Percentiles rank a stretch among this genome's conserved stretches.
Conservation (phyloP, 2,797 vertebrate species). For the Myripristis murdjan region DNA sequence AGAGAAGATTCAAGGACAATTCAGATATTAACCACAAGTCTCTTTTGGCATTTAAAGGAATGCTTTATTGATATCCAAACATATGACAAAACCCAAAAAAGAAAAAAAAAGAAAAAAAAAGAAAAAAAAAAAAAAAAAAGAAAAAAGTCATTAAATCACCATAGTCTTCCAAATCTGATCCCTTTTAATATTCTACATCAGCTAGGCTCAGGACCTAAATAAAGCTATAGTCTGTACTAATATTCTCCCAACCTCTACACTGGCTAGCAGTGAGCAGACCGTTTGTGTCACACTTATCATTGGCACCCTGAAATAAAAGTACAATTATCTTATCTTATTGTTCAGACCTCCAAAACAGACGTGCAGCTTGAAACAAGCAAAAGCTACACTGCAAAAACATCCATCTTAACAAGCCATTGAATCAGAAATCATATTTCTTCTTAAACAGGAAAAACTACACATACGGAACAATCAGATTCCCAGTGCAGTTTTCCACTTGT, state of each 20-base stretch:
- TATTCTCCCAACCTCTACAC: conserved; percentile 34
- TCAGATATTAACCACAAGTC: background rate
- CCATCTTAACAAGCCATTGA: background rate
- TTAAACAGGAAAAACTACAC: background rate
- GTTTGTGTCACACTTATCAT: conserved; percentile 43
- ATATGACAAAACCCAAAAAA: conserved; percentile 81
- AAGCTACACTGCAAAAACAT: background rate
- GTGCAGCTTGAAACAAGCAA: conserved; percentile 38
- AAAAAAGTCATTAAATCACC: too few relatives aligned
- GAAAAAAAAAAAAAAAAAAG: too few relatives aligned
- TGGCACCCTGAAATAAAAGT: conserved; percentile 53
- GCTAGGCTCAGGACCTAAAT: conserved; percentile 62
- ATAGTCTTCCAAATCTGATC: conserved; percentile 64
- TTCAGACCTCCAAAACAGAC: conserved; percentile 13
- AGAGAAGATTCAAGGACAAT: too few relatives aligned
- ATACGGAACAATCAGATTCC: background rate
- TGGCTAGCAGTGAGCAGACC: conserved; percentile 32
- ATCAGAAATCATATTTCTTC: background rate
- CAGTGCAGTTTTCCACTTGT: too few relatives aligned
- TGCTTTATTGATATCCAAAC: conserved; percentile 89
- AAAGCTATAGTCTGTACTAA: conserved; percentile 68
- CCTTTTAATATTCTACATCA: conserved; percentile 70
- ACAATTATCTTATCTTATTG: conserved; percentile 5
- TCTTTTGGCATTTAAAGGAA: conserved; percentile 81
- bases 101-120: conserved; percentile 76